A percentile compares a stretch with the other conserved stretches of the same genome.
phyloP scores from a whole-genome alignment of 1,140 invertebrate genomes.

The Sipha flava region DNA sequence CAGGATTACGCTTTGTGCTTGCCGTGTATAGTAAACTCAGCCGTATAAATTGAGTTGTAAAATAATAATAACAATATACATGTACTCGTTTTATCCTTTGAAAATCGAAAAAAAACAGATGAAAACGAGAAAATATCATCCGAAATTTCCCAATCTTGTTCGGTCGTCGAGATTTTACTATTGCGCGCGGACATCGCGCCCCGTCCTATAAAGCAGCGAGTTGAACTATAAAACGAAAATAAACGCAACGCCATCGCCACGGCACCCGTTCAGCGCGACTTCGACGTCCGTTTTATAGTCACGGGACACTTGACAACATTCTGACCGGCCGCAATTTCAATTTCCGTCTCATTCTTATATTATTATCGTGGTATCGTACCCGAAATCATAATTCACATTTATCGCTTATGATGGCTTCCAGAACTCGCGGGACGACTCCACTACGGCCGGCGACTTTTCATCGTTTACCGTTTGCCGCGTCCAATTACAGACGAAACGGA shows the following conservation, averaged over 20 bases:
- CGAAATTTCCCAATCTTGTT: not conserved
- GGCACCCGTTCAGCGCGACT: not conserved
- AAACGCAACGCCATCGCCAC: not conserved
- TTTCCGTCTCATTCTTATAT: not conserved
- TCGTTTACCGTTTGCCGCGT: no score
- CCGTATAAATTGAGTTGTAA: no score
- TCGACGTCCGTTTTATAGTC: not conserved
- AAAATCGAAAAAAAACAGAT: not conserved
- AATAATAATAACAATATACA: no score
- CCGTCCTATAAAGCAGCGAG: not conserved
- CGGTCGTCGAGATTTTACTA: not conserved
- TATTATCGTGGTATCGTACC: no score
- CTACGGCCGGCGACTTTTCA: no score
- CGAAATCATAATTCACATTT: not conserved
- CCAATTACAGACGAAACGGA: no score
- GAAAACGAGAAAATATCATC: not conserved
- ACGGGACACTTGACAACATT: not conserved
- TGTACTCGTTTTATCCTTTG: not conserved
- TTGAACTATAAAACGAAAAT: conserved; percentile 13
- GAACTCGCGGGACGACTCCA: no score
- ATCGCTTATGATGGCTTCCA: not conserved
- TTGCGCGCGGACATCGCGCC: not conserved
- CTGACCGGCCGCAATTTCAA: not conserved
- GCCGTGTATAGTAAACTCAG: no score
- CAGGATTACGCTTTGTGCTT: no score